Conservation (phyloP, 2,113 vertebrate species). For the Cynopterus brachyotis region DNA sequence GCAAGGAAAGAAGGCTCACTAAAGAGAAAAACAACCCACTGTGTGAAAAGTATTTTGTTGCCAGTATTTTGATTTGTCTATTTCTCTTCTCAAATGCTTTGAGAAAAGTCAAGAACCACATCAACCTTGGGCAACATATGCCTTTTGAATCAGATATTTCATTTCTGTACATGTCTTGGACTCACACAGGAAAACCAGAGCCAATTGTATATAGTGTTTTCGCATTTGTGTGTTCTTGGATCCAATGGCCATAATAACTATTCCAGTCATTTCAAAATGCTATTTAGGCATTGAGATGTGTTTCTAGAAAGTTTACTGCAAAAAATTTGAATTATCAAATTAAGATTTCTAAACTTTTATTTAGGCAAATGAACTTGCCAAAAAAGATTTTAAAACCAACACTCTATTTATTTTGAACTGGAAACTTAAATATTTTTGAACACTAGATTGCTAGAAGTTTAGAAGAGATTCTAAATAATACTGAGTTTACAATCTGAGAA, state of each 20-base stretch:
- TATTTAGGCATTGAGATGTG: neutral
- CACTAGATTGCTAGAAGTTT: neutral
- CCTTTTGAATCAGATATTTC: neutral
- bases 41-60: neutral
- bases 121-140: neutral
- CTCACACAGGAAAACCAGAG: neutral
- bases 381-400: constrained; percentile 11
- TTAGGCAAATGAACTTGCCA: constrained; percentile 14
- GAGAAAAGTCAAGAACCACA: neutral
- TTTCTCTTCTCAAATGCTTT: neutral
- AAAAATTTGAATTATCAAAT: constrained; percentile 31
- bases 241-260: neutral
- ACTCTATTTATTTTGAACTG: neutral
- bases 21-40: neutral
- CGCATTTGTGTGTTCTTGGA: neutral
- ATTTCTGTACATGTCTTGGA: neutral
- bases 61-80: neutral
- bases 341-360: constrained; percentile 25
- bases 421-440: constrained; percentile 33
- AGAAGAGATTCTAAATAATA: constrained; percentile 29
- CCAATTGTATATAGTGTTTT: neutral
- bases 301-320: constrained; percentile 44
- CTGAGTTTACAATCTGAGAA: constrained; percentile 24
- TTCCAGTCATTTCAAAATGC: neutral
- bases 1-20: neutral